phyloP scores from a whole-genome alignment of 2,113 vertebrate species.

The Plectropomus leopardus region DNA sequence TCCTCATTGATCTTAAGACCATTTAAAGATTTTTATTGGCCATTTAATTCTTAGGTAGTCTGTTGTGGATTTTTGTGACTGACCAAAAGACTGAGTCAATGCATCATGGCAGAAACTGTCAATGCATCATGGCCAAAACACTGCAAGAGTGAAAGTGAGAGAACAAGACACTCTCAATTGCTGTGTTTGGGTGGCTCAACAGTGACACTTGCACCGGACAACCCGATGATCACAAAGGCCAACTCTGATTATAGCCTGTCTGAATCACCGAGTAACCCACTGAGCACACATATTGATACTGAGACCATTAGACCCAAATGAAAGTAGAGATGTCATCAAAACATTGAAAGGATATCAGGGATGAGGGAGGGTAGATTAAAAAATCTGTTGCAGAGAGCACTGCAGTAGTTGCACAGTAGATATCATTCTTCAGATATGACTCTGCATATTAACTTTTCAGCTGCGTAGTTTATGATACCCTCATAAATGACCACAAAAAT shows the following conservation, averaged over 20 bases:
- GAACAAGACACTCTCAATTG: background rate
- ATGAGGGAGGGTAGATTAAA: constrained; percentile 7
- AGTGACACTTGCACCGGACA: background rate
- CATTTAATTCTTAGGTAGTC: background rate
- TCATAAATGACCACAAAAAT: background rate
- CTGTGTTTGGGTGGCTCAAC: constrained; percentile 5
- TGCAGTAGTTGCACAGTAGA: constrained; percentile 30
- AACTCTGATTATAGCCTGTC: background rate
- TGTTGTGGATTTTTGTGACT: background rate
- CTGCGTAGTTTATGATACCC: background rate
- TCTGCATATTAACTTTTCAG: constrained; percentile 34
- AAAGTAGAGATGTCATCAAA: background rate
- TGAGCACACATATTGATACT: background rate
- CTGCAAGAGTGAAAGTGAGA: background rate
- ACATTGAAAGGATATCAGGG: background rate
- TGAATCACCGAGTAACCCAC: background rate
- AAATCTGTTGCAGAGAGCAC: constrained; percentile 4
- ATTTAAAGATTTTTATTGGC: background rate
- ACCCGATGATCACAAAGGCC: background rate
- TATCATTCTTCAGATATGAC: constrained; percentile 17
- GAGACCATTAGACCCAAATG: background rate
- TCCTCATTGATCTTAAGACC: background rate
- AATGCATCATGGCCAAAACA: background rate
- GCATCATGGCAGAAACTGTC: too few relatives aligned
- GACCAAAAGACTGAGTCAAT: background rate